Conservation (phyloP, 30 jellyfish, hydroid and myxozoan species). For the Turritopsis rubra region DNA sequence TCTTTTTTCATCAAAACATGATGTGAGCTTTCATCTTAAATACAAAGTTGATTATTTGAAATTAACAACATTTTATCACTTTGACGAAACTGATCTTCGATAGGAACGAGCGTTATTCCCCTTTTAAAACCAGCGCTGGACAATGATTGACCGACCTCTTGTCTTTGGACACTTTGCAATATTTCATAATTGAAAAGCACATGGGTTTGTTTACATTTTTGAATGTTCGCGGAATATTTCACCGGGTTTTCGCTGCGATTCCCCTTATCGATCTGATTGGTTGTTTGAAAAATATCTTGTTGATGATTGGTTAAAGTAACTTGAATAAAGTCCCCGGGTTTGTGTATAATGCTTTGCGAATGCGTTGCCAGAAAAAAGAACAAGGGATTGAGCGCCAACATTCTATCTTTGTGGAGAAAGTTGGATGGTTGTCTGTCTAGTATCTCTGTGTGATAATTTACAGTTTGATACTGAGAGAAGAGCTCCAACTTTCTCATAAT, state of each 20-base stretch:
- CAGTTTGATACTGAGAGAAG: not conserved
- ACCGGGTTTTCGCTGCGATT: conserved; percentile 34
- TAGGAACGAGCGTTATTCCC: not conserved
- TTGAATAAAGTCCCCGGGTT: conserved; percentile 21
- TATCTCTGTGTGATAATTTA: conserved; percentile 1
- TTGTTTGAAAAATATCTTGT: not conserved
- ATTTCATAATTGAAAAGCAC: not conserved
- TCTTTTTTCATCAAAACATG: no score
- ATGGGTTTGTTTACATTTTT: conserved; percentile 22
- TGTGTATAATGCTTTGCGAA: conserved; percentile 20
- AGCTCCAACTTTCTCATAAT: conserved; percentile 1
- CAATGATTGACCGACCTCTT: not conserved
- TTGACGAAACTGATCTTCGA: not conserved
- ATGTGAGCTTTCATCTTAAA: no score
- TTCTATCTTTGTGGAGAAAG: conserved; percentile 26
- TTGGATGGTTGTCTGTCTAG: conserved; percentile 6
- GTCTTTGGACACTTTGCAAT: not conserved
- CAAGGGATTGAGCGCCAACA: conserved; percentile 25
- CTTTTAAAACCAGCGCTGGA: not conserved
- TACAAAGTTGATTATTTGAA: not conserved
- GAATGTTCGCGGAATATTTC: conserved; percentile 22
- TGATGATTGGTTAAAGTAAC: not conserved
- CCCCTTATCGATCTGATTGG: conserved; percentile 12
- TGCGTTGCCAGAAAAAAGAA: not conserved
- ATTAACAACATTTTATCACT: not conserved